Percentiles rank a stretch among this genome's conserved stretches.
Conservation (phyloP, 2,888 invertebrate genomes). For the Iphiclides podalirius region DNA sequence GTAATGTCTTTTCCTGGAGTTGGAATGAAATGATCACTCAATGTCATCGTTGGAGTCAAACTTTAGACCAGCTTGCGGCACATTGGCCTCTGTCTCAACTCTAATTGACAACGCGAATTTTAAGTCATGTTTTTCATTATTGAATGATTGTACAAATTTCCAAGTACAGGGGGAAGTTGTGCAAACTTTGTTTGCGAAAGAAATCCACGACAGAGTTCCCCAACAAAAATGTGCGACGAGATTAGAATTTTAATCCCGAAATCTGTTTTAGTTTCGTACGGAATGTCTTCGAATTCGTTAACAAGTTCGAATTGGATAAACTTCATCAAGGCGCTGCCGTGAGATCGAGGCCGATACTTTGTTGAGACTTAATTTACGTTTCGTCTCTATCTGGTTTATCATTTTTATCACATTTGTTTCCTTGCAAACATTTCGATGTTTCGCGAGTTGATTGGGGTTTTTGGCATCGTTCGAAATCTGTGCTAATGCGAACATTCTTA, state of each 20-base stretch:
- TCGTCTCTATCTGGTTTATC: neutral
- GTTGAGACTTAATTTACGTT: neutral
- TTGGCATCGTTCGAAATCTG: too few species aligned
- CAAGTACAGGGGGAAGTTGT: constrained; percentile 6
- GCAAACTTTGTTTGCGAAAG: constrained; percentile 8
- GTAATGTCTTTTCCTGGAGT: neutral
- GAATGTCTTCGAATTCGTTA: constrained; percentile 11
- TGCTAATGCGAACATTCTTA: too few species aligned
- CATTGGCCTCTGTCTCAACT: constrained; percentile 3
- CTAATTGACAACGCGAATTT: constrained; percentile 1
- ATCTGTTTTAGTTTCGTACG: constrained; percentile 11
- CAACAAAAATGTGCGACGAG: constrained; percentile 16
- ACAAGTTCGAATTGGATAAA: constrained; percentile 6
- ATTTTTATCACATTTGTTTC: neutral
- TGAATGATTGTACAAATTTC: constrained; percentile 15
- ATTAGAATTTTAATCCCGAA: constrained; percentile 22
- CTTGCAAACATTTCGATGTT: neutral
- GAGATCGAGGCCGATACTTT: neutral
- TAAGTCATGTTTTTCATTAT: constrained; percentile 16
- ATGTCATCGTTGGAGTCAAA: neutral
- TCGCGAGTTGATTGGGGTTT: neutral
- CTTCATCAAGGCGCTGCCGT: neutral
- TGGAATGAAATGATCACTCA: neutral
- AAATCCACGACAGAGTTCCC: constrained; percentile 8
- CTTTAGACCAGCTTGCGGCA: constrained; percentile 5